Percentiles rank a stretch among this genome's conserved stretches.
phyloP scores from a whole-genome alignment of 2,797 vertebrate species.

The Adelosebastes latens region DNA sequence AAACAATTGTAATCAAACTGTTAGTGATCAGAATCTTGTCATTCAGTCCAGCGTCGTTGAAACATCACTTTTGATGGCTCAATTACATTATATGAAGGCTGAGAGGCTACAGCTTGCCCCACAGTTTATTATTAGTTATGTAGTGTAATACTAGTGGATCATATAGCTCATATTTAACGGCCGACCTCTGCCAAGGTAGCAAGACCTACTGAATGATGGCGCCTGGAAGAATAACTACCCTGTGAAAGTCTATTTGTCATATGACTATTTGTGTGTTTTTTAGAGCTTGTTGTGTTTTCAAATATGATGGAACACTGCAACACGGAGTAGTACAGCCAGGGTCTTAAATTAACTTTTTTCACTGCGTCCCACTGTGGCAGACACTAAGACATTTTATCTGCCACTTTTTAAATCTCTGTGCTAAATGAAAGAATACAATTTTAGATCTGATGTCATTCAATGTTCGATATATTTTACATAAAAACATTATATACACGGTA shows the following conservation, averaged over 20 bases:
- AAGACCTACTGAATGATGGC: conserved; percentile 27
- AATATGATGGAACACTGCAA: background rate
- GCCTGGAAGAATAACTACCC: conserved; percentile 14
- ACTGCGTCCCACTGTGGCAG: too few species aligned
- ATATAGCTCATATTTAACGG: conserved; percentile 49
- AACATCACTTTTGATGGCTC: conserved; percentile 44
- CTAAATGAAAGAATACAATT: too few species aligned
- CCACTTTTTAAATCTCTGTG: too few species aligned
- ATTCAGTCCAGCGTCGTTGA: background rate
- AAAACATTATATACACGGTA: too few species aligned
- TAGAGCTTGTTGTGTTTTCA: background rate
- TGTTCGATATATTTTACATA: too few species aligned
- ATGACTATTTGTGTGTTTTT: background rate
- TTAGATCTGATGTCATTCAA: too few species aligned
- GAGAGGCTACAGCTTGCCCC: conserved; percentile 2
- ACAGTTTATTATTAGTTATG: conserved; percentile 33
- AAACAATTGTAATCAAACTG: background rate
- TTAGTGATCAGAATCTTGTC: background rate
- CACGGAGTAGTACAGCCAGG: background rate
- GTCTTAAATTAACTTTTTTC: too few species aligned
- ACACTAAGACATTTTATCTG: too few species aligned
- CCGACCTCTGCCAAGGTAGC: conserved; percentile 13
- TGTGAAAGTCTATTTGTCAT: conserved; percentile 5
- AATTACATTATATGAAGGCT: conserved; percentile 23
- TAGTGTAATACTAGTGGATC: conserved; percentile 33